These are phyloP conservation scores for Plebejus argus DNA, from an alignment of 2,888 invertebrate genomes.

Conservation along the genomic window DNA sequence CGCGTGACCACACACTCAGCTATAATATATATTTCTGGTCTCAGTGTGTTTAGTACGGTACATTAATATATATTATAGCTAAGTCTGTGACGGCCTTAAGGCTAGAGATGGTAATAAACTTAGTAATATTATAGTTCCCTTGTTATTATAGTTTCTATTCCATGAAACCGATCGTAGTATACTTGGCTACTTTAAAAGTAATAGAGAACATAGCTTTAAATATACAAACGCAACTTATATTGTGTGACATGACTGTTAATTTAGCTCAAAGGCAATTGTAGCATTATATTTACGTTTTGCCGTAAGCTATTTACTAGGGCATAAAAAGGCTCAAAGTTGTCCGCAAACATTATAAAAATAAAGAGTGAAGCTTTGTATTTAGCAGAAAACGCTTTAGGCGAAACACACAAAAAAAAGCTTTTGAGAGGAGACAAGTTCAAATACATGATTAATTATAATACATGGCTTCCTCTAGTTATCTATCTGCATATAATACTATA, in stretches of 20 bases:
- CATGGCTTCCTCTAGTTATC: background rate
- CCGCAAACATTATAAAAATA: conserved; percentile 23
- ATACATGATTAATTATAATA: background rate
- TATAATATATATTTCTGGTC: too few species aligned
- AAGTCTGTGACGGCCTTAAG: too few species aligned
- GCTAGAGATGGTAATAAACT: background rate
- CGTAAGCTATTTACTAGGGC: conserved; percentile 11
- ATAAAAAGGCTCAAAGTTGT: conserved; percentile 23
- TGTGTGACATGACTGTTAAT: background rate
- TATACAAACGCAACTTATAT: conserved; percentile 15
- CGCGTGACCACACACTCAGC: too few species aligned
- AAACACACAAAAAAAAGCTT: conserved; percentile 13
- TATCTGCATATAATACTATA: background rate
- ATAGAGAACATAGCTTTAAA: background rate
- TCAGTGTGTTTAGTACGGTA: too few species aligned
- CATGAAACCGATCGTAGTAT: background rate
- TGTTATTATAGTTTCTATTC: background rate
- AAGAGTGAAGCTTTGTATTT: conserved; percentile 27
- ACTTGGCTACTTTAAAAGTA: background rate
- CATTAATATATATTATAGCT: too few species aligned
- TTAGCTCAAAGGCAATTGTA: conserved; percentile 21
- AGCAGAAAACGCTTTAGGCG: background rate
- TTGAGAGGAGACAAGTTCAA: background rate
- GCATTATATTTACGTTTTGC: background rate
- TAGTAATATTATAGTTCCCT: background rate